Evolutionary conservation across 2,797 vertebrate genomes (phyloP).

Genomic region (Coreius guichenoti): DNA sequence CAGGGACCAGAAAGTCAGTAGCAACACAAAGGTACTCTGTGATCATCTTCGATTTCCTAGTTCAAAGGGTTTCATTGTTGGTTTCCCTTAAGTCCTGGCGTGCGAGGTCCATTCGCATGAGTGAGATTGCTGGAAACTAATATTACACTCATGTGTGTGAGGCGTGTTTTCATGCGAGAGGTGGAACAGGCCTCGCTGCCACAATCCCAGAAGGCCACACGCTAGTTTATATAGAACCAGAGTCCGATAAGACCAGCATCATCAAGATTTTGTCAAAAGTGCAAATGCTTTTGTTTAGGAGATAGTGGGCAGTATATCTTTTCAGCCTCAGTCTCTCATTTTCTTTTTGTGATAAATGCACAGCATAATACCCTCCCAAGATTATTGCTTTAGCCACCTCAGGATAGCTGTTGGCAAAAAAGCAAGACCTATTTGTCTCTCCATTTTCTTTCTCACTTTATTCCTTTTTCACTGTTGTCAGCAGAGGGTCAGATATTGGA

Average conservation of each 20-base stretch:
- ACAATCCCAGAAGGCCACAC: conserved; percentile 48
- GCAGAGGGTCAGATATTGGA: conserved; percentile 52
- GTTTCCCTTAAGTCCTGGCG: conserved; percentile 31
- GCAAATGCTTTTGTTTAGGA: conserved; percentile 52
- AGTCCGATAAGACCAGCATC: conserved; percentile 51
- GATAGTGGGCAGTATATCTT: conserved; percentile 34
- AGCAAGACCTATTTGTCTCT: conserved; percentile 20
- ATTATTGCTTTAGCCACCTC: conserved; percentile 41
- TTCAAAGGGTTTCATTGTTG: conserved; percentile 29
- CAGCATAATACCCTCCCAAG: conserved; percentile 40
- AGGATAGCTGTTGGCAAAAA: conserved; percentile 38
- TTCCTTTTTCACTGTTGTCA: conserved; percentile 30
- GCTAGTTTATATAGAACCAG: conserved; percentile 8
- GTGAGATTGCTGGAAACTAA: conserved; percentile 44
- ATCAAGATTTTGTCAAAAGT: conserved; percentile 46
- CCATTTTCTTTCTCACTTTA: conserved; percentile 8
- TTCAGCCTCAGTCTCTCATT: conserved; percentile 17
- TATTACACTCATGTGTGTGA: conserved; percentile 22
- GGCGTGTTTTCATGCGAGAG: conserved; percentile 6
- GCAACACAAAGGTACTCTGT: conserved; percentile 27
- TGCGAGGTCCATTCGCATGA: conserved; percentile 2
- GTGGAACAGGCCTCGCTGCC: conserved; percentile 21
- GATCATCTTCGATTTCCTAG: conserved; percentile 39
- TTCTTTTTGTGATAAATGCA: conserved; percentile 34
- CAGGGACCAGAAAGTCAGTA: neutral